phyloP scores from a whole-genome alignment of 2,797 vertebrate genomes.

The Ctenosaura bakeri region DNA sequence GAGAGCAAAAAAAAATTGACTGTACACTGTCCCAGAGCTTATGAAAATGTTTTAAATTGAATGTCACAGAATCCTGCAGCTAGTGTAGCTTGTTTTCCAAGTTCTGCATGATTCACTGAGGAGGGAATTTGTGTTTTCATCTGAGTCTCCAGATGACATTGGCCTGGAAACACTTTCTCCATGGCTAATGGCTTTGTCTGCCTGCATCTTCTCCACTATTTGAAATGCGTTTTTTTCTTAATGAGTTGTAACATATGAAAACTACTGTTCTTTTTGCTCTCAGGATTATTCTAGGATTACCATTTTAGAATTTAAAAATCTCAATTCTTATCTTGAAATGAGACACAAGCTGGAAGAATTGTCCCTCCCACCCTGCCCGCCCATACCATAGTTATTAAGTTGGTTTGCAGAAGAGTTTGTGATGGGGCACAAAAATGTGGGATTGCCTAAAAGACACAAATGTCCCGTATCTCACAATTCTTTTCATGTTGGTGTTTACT shows the following conservation, averaged over 20 bases:
- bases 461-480: background rate
- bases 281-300: background rate
- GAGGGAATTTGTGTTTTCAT: background rate
- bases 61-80: too few species aligned
- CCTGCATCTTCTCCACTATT: background rate
- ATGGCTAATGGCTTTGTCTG: background rate
- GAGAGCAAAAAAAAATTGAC: too few species aligned
- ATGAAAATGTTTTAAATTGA: too few species aligned
- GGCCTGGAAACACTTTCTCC: background rate
- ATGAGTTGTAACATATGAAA: background rate
- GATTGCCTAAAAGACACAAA: background rate
- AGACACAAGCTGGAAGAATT: too few species aligned
- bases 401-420: background rate
- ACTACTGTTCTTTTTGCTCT: background rate
- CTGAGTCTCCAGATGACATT: background rate
- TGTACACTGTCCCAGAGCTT: too few species aligned
- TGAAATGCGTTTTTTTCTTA: background rate
- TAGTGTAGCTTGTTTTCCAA: too few species aligned
- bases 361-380: too few species aligned
- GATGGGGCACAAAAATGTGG: background rate
- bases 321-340: background rate
- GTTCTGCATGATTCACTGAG: background rate
- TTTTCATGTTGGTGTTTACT: background rate
- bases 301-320: background rate
- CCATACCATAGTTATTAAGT: background rate